Evolutionary conservation across 2,113 vertebrate genomes (phyloP), one percentile per base, ranked within the genome.

Genomic region (Haemorhous mexicanus): DNA sequence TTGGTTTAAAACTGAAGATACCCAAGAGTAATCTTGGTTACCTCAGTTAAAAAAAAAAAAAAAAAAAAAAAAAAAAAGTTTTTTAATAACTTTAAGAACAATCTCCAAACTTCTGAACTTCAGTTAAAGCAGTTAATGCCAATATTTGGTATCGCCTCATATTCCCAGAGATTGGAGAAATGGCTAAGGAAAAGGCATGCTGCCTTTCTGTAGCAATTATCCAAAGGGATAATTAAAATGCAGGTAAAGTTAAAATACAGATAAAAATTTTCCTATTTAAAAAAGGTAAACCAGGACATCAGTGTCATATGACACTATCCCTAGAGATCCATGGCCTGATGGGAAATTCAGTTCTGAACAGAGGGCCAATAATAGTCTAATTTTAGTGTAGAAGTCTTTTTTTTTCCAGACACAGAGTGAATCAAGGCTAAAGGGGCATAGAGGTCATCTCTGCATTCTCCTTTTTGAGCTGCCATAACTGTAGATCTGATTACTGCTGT

Each of bases 221-320:
- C 16, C 46, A 74, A 74, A 93, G 4, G 5, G 18, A 93, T 92
- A 81, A 75, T 75, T 72, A 67, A 90, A 93, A 87, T 55, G 35
- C 11, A 78, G 10, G 5, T 76, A 61, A 91, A 88, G 18, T 90
- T 76, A 53, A 94, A 91, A 73, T 66, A 89, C 58, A 78, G 81
- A 75, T 90, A 8, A 70, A 89, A 53, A 24, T 3, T n/a, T 80
- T 90, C 72, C 22, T 86, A 16, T 77, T n/a, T 70, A 37, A 27
- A 77, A 73, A 50, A 88, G 27, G 22, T 81, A 95, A 94, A 88
- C 41, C 68, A 93, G 87, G 55, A 32, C 87, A 78, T 72, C 50
- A 35, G 43, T 37, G n/a, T 52, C 72, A 70, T 59, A 61, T 46
- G 75, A 69, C 35, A 63, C 4, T 49, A 24, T 41, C 72, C 47